Evolutionary conservation across 1,140 invertebrate species (phyloP), one percentile per base, ranked within the genome.

Genomic region (Panulirus ornatus): DNA sequence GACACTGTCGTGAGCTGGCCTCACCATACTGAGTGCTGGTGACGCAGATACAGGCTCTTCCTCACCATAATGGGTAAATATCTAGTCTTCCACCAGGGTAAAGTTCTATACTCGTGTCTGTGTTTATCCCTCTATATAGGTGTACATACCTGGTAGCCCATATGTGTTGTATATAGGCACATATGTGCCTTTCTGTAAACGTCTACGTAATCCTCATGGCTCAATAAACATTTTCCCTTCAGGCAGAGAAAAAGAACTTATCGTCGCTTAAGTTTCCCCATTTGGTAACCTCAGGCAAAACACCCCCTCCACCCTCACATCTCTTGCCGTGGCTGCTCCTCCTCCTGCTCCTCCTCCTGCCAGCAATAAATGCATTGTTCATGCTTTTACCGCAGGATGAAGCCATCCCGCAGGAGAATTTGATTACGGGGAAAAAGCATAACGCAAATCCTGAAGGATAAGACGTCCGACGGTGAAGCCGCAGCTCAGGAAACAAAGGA

Each of bases 311-410:
- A 58, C 51, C 11, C 22, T 11, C 51, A 11, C 22, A 11, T 58
- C 51, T 11, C 51, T 22, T 58, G 11, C 11, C 51, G 11, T 58
- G 51, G 22, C 51, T 22, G 11, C 51, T 11, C 51, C 51, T 58
- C 51, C 51, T 58, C 22, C 51, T 22, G 11, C 22, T 58, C 51
- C 22, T 58, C 51, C 51, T 58, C 51, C 51, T 22, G 22, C 27
- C 14, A 73, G 70, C 70, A 38, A 73, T 73, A 73, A 73, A 73
- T 73, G 70, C 70, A 73, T 73, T 73, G 70, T 73, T 73, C 30
- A 73, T 38, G 6, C 34, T 73, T 73, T 73, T 73, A 73, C 34
- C 42, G 70, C n/a, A 38, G 1, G 42, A 73, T 34, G 70, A 73
- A 73, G 42, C 27, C 27, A 38, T 36, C 34, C 34, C 34, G 34